Evolutionary conservation across 2,888 invertebrate genomes (phyloP).

Genomic region (Euclidia mi): DNA sequence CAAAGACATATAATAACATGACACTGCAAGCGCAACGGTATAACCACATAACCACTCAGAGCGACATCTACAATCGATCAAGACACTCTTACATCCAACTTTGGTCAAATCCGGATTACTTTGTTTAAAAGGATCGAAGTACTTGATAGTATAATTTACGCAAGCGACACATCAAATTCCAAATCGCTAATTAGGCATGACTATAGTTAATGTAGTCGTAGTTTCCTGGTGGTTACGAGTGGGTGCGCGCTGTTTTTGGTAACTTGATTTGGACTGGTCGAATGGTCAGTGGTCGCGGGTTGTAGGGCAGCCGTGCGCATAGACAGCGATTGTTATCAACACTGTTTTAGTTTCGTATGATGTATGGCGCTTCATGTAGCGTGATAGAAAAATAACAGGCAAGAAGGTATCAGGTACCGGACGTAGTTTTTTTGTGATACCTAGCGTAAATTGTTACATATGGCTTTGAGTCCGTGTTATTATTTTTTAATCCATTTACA

Average conservation of each 20-base stretch:
- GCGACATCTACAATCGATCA: no score
- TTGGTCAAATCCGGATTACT: constrained; percentile 3
- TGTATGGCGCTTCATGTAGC: constrained; percentile 29
- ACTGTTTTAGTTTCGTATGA: constrained; percentile 30
- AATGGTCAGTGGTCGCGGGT: constrained; percentile 53
- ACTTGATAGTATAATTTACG: constrained; percentile 11
- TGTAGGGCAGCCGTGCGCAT: constrained; percentile 58
- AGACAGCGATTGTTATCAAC: constrained; percentile 41
- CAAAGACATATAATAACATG: no score
- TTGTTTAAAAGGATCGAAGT: background rate
- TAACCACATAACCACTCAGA: no score
- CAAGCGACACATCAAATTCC: constrained; percentile 28
- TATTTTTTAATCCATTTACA: no score
- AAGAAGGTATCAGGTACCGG: background rate
- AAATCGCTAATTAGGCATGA: constrained; percentile 61
- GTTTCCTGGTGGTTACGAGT: constrained; percentile 73
- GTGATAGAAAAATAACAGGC: constrained; percentile 1
- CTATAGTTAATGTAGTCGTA: constrained; percentile 42
- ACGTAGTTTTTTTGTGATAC: no score
- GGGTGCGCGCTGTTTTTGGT: constrained; percentile 77
- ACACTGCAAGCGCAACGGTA: no score
- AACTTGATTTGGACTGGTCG: constrained; percentile 66
- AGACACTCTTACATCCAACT: background rate
- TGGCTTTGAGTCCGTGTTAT: no score
- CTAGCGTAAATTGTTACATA: no score